A percentile compares a stretch with the other conserved stretches of the same genome.
phyloP scores from a whole-genome alignment of 2,113 vertebrate species.

The Grantiella picta region DNA sequence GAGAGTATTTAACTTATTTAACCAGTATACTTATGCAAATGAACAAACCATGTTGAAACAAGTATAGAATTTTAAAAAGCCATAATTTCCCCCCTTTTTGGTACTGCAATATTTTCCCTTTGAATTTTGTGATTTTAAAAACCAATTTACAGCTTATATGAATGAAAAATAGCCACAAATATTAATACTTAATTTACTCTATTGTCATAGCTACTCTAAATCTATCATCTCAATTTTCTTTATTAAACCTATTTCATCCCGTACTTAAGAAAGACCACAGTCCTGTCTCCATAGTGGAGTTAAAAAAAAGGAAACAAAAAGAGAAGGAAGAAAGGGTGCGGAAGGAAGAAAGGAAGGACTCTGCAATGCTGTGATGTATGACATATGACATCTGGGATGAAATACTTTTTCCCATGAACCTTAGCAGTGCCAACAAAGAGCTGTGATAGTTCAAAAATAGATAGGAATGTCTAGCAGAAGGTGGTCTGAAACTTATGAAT shows the following conservation, averaged over 20 bases:
- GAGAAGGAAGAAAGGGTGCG: neutral
- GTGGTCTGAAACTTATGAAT: neutral
- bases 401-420: neutral
- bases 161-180: neutral
- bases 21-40: neutral
- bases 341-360: too few species aligned
- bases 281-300: neutral
- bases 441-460: neutral
- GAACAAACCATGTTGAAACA: neutral
- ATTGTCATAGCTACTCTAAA: neutral
- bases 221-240: neutral
- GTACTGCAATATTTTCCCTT: neutral
- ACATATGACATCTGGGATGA: neutral
- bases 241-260: neutral
- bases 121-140: neutral
- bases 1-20: neutral
- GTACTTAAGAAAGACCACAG: neutral
- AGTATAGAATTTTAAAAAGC: neutral
- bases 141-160: neutral
- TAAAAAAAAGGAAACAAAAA: neutral
- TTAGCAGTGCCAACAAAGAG: neutral
- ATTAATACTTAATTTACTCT: neutral
- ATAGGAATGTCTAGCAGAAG: neutral
- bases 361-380: neutral
- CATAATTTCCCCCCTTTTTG: neutral